Conservation (phyloP, 2,888 invertebrate species). For the Phlogophora meticulosa region DNA sequence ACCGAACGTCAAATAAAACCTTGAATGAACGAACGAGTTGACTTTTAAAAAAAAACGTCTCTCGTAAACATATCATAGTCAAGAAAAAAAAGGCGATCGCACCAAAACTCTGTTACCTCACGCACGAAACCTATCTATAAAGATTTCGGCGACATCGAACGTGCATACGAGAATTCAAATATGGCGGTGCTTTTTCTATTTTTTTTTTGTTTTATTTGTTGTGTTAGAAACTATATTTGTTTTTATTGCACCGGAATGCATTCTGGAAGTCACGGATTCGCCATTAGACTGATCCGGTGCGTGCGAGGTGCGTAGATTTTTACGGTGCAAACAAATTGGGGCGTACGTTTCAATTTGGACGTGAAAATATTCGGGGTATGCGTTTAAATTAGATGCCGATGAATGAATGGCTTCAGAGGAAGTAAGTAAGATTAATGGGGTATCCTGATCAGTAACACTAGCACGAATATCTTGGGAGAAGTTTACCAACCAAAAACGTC, state of each 20-base stretch:
- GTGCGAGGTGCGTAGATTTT: slow-evolving; percentile 62
- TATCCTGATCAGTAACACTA: slow-evolving; percentile 1
- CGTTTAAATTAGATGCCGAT: slow-evolving; percentile 22
- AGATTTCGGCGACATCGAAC: slow-evolving; percentile 81
- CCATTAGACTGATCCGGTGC: slow-evolving; percentile 81
- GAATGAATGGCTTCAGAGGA: slow-evolving; percentile 25
- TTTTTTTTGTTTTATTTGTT: slow-evolving; percentile 86
- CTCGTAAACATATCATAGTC: slow-evolving; percentile 64
- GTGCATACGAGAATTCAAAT: slow-evolving; percentile 78
- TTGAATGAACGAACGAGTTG: slow-evolving; percentile 64
- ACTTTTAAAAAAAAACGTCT: slow-evolving; percentile 60
- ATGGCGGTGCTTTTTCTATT: slow-evolving; percentile 77
- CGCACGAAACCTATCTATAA: slow-evolving; percentile 90
- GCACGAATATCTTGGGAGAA: too few relatives aligned
- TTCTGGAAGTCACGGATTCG: slow-evolving; percentile 86
- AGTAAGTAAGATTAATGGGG: slow-evolving; percentile 50
- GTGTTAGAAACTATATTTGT: slow-evolving; percentile 86
- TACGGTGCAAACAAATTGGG: slow-evolving; percentile 65
- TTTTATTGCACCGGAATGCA: slow-evolving; percentile 87
- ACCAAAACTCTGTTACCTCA: slow-evolving; percentile 77
- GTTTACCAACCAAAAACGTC: too few relatives aligned
- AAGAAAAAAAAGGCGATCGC: slow-evolving; percentile 61
- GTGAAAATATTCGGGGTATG: slow-evolving; percentile 54
- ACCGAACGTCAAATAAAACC: slow-evolving; percentile 49
- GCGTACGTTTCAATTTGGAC: slow-evolving; percentile 45